Conservation (phyloP, 2,113 vertebrate genomes). For the Lasiurus cinereus region DNA sequence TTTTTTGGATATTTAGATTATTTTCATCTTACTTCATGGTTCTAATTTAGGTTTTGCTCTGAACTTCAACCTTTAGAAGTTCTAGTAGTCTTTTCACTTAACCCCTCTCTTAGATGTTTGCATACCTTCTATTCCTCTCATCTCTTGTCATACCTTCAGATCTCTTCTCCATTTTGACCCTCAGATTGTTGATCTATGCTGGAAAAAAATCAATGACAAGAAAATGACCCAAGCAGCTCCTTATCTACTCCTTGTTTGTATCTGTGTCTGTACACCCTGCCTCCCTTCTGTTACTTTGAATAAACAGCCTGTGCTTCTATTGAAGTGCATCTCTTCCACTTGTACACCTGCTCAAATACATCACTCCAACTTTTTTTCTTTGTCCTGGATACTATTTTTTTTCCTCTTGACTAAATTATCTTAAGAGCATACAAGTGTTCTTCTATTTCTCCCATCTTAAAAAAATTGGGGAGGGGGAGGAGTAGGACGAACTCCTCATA, state of each 20-base stretch:
- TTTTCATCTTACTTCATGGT: background rate
- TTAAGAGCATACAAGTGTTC: background rate
- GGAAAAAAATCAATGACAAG: background rate
- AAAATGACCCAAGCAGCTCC: background rate
- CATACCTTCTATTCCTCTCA: background rate
- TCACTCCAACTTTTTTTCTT: background rate
- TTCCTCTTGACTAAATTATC: background rate
- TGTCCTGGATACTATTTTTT: background rate
- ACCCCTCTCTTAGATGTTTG: background rate
- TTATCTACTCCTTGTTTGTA: background rate
- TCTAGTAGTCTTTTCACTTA: background rate
- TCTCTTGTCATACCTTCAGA: background rate
- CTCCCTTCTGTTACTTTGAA: conserved; percentile 28
- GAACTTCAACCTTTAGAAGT: background rate
- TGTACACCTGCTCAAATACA: background rate
- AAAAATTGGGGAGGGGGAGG: rapidly evolving
- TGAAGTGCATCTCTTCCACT: background rate
- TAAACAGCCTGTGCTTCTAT: background rate
- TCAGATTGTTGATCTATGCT: background rate
- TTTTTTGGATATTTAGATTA: background rate
- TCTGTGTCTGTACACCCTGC: background rate
- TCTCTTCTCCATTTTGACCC: background rate
- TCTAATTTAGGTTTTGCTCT: background rate
- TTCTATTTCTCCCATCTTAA: background rate
- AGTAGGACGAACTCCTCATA: background rate